Evolutionary conservation across 2,888 invertebrate genomes (phyloP).

Genomic region (Calliphora vomitoria): DNA sequence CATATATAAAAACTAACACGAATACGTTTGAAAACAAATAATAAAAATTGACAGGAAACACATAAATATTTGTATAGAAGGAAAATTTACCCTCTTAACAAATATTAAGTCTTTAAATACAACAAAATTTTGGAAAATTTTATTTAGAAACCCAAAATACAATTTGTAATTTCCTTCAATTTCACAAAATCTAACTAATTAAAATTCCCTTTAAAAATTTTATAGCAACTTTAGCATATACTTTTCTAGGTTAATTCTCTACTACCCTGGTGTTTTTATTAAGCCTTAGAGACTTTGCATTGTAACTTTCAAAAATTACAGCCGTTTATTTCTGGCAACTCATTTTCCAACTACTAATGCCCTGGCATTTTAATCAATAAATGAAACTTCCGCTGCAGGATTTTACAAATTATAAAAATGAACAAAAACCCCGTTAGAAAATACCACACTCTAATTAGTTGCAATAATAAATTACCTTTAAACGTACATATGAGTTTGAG

Average conservation of each 20-base stretch:
- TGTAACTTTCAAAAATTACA: neutral
- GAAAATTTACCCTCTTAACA: neutral
- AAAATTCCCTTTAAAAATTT: neutral
- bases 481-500: neutral
- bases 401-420: too few relatives aligned
- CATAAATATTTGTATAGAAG: neutral
- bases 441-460: neutral
- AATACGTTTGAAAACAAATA: neutral
- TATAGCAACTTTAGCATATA: too few relatives aligned
- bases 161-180: neutral
- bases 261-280: neutral
- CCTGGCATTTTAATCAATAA: neutral
- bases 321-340: neutral
- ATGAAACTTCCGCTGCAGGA: conserved; percentile 21
- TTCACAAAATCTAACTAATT: neutral
- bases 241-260: too few relatives aligned
- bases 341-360: neutral
- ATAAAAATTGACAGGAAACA: neutral
- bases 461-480: conserved; percentile 20
- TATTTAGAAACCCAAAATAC: neutral
- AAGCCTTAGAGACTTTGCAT: neutral
- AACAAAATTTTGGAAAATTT: neutral
- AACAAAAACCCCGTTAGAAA: neutral
- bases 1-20: neutral
- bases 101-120: neutral